Conservation (phyloP, 2,888 invertebrate species). For the Elysia crispata region DNA sequence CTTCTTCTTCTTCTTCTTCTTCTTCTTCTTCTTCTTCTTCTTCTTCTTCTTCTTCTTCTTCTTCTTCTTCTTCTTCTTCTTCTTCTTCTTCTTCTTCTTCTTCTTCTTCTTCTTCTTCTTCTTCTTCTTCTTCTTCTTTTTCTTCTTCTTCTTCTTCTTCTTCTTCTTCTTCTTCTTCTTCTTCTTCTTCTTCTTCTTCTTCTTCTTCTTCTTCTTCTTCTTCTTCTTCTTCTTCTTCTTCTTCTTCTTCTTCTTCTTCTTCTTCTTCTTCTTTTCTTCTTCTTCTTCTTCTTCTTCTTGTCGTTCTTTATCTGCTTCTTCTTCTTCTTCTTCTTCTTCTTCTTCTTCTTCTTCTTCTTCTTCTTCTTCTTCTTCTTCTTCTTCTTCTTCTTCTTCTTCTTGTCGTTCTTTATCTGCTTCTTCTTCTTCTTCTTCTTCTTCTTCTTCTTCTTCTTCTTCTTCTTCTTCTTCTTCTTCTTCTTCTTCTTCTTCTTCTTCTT, state of each 20-base stretch:
- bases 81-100: slow-evolving; percentile 19
- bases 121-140: background rate
- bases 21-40: background rate
- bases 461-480: background rate
- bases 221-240: background rate
- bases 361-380: background rate
- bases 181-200: no score
- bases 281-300: no score
- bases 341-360: background rate
- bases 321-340: no score
- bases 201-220: background rate
- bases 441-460: background rate
- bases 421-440: background rate
- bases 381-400: background rate
- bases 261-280: no score
- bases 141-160: slow-evolving; percentile 4
- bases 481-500: no score
- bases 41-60: background rate
- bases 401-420: background rate
- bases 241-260: background rate
- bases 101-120: slow-evolving; percentile 19
- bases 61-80: slow-evolving; percentile 13
- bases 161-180: no score
- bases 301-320: no score
- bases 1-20: slow-evolving; percentile 15